Base-by-base conservation (phyloP, 2,888 invertebrate genomes). In the Trichopoda pennipes region DNA sequence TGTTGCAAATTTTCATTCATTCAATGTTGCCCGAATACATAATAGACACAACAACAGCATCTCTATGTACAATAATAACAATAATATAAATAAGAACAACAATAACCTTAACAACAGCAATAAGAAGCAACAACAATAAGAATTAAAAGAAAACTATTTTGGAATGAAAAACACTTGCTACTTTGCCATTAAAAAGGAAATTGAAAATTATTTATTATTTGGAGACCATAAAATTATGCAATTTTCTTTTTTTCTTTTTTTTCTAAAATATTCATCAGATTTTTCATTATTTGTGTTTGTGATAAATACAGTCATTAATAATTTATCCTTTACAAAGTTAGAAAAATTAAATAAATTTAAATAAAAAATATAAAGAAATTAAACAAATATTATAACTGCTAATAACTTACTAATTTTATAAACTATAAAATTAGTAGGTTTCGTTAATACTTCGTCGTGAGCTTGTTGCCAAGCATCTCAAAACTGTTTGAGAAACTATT, bases 1-100 rank as follows among this genome's bases (percentile, higher is more conserved):
- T 80, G 83, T 80, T 83, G 83, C 78, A 81, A 78, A 78, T 80
- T 68, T 78, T 78, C 66, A 70, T 78, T 77, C 80, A 82, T 68
- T 79, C 77, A 76, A 76, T 64, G 76, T 64, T 76, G 76, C 77
- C 72, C 70, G 75, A 80, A 74, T 76, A 66, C 55, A 80, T 61
- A 72, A 69, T 64, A 78, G 80, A 70, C 66, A 79, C 63, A 79
- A 69, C 60, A 80, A 56, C 74, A 79, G 69, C 63, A 72, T 17
- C 21, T 14, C 23, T 14, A 44, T 44, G 17, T 10, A 66, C 61
- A 56, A 56, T 44, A 56, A 56, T 44, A 73, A 56, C 56, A 80
- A 64, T 35, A 64, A 72, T 38, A 70, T 12, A 7, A 38, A 1
- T 1, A 44, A 64, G 17, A 64, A 64, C 32, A 56, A 56, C 53